phyloP scores from a whole-genome alignment of 1,140 invertebrate species.

The Steinernema feltiae region DNA sequence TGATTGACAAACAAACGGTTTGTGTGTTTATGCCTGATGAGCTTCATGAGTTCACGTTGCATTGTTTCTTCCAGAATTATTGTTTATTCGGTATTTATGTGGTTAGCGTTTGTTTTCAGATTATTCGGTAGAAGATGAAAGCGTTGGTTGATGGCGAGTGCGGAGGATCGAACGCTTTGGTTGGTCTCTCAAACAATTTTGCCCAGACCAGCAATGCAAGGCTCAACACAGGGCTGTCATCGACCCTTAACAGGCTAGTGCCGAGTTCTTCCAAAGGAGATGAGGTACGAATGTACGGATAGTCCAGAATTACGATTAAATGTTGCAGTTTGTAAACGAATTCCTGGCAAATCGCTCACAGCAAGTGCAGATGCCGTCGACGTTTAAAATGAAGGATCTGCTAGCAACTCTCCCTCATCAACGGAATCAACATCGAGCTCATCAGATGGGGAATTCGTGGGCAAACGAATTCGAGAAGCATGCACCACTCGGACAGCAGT shows the following conservation, averaged over 20 bases:
- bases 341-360: background rate
- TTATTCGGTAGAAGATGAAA: slow-evolving; percentile 60
- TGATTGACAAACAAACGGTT: no score
- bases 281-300: background rate
- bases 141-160: slow-evolving; percentile 83
- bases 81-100: background rate
- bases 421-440: background rate
- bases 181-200: slow-evolving; percentile 56
- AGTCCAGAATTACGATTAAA: background rate
- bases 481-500: slow-evolving; percentile 21
- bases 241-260: background rate
- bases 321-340: background rate
- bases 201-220: slow-evolving; percentile 29
- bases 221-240: slow-evolving; percentile 7
- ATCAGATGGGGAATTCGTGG: background rate
- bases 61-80: no score
- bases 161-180: slow-evolving; percentile 76
- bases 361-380: background rate
- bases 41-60: no score
- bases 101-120: background rate
- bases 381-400: background rate
- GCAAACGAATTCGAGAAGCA: background rate
- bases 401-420: background rate
- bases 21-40: no score
- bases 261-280: slow-evolving; percentile 23